These are phyloP conservation scores for Actinia equina DNA, from an alignment of 64 coral and sea anemone genomes.

Conservation along the genomic window DNA sequence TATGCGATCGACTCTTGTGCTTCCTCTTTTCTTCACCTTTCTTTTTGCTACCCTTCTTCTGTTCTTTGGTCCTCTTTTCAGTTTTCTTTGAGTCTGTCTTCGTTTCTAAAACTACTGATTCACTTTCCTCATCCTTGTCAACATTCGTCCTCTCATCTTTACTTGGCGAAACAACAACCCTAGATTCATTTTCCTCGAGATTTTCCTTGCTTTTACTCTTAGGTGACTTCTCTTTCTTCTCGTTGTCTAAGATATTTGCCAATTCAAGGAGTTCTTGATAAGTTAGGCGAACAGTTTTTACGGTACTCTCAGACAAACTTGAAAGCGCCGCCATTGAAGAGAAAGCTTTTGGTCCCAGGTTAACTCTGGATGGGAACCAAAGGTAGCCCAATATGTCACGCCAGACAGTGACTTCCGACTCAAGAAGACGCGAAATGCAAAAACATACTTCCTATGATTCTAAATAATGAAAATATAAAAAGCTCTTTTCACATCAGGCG, in stretches of 20 bases:
- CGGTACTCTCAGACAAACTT: slow-evolving; percentile 37
- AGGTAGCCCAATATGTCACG: background rate
- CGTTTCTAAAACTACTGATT: background rate
- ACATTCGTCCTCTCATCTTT: background rate
- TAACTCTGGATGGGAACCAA: background rate
- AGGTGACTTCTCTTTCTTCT: slow-evolving; percentile 34
- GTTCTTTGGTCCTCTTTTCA: slow-evolving; percentile 1
- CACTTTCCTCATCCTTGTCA: background rate
- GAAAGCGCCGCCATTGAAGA: slow-evolving; percentile 82
- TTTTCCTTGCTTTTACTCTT: slow-evolving; percentile 34
- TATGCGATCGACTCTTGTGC: background rate
- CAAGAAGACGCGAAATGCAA: too few species aligned
- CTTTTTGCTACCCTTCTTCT: background rate
- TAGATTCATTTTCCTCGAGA: slow-evolving; percentile 19
- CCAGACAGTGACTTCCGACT: background rate
- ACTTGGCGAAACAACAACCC: background rate
- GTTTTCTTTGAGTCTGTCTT: slow-evolving; percentile 6
- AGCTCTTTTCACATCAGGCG: too few species aligned
- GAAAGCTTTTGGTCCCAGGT: background rate
- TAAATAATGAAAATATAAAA: too few species aligned
- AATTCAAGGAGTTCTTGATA: slow-evolving; percentile 68
- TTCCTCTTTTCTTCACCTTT: slow-evolving; percentile 14
- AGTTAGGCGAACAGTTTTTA: slow-evolving; percentile 62
- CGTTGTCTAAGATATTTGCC: slow-evolving; percentile 52
- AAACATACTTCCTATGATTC: too few species aligned